A percentile compares a stretch with the other conserved stretches of the same genome.
Evolutionary conservation across 1,140 invertebrate species (phyloP).

Genomic region (Calosoma granatense): DNA sequence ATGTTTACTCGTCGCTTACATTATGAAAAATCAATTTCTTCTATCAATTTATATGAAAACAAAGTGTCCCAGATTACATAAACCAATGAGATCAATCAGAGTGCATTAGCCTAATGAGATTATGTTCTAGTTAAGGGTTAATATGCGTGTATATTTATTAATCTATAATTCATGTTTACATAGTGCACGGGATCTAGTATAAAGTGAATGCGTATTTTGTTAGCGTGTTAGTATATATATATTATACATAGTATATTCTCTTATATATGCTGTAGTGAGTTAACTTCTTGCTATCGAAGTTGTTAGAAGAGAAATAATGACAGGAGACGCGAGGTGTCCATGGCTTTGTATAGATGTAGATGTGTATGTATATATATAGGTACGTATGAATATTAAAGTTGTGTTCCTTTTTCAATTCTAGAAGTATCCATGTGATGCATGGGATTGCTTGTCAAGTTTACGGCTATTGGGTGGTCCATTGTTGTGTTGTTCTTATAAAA

Average conservation of each 20-base stretch:
- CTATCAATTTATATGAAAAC: not conserved
- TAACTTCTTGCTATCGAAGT: no score
- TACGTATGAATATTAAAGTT: conserved; percentile 3
- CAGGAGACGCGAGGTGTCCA: no score
- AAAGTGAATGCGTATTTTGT: not conserved
- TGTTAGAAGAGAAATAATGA: no score
- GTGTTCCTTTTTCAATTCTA: not conserved
- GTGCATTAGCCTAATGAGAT: not conserved
- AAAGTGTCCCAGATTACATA: not conserved
- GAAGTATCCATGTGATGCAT: conserved; percentile 3
- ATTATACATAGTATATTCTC: no score
- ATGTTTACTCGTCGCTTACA: no score
- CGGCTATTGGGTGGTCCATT: conserved; percentile 3
- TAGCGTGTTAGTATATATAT: not conserved
- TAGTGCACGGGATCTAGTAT: no score
- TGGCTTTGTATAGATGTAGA: not conserved
- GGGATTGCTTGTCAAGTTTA: conserved; percentile 6
- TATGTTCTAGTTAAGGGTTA: not conserved
- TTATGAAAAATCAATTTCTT: not conserved
- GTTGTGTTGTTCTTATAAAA: not conserved
- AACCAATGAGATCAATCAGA: not conserved
- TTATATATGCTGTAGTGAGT: no score
- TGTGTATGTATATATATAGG: not conserved
- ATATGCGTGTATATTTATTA: not conserved
- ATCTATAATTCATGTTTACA: not conserved